Base-by-base conservation (phyloP, 1,140 invertebrate genomes). In the Apocrypta bakeri region DNA sequence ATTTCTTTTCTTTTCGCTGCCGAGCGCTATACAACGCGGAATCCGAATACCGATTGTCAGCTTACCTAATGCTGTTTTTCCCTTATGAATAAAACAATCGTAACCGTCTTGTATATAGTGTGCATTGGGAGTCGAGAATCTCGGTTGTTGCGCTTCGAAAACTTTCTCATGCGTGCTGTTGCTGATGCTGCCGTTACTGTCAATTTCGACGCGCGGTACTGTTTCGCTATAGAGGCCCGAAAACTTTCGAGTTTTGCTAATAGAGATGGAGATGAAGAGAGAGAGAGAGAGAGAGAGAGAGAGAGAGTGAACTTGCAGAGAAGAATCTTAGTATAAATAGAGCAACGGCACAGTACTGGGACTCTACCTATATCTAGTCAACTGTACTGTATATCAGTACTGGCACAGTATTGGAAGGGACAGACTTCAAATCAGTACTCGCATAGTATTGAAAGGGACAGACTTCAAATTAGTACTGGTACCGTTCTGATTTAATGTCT, bases 21-120 rank as follows among this genome's bases (percentile, higher is more conserved):
- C 40, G 40, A 25, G 25, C 24, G 72, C n/a, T n/a, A 4, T 8
- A 7, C 63, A 1, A 48, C 64, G 68, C 37, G 80, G 74, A 84
- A 79, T 74, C 33, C 33, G 76, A 84, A 84, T 84, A 83, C 81
- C 73, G 84, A 84, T 84, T 84, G 69, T 84, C 68, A 79, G 79
- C 75, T 84, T 79, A 73, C 83, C 64, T 81, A 79, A 82, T 48
- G 76, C 56, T 9, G 48, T 63, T 69, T 33, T 48, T 24, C 14
- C 42, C 79, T 84, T 84, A 84, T 82, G 83, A 84, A 84, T 84
- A 84, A 84, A 84, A 82, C 74, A 82, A 79, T 64, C 37, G 69
- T 66, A 33, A 76, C 17, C 79, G 61, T 66, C 63, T 81, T 75
- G 61, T 75, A 81, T 56, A 56, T 17, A 56, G 21, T 0, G 48